Conservation (phyloP, 1,140 invertebrate genomes). For the Mercenaria mercenaria region DNA sequence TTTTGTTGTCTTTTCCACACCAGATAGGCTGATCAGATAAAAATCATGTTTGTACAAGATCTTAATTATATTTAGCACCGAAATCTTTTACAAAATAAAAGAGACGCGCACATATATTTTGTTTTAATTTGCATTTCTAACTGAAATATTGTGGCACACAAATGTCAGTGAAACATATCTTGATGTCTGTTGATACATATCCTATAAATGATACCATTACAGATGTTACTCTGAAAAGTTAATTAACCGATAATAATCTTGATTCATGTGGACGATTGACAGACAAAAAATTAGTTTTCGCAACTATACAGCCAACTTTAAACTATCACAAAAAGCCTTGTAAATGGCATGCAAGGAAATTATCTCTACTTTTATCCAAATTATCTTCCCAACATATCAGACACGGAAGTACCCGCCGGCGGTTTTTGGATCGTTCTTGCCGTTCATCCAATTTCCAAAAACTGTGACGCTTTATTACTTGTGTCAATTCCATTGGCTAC, state of each 20-base stretch:
- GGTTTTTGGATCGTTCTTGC: neutral
- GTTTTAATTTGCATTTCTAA: constrained; percentile 21
- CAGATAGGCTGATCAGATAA: neutral
- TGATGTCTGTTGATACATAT: too few species aligned
- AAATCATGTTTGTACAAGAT: constrained; percentile 39
- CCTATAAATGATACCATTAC: neutral
- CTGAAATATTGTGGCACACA: neutral
- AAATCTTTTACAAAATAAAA: neutral
- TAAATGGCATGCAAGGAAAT: constrained; percentile 18
- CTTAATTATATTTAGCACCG: constrained; percentile 3
- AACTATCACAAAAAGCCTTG: neutral
- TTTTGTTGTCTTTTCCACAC: neutral
- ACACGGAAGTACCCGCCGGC: neutral
- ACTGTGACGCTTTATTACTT: constrained; percentile 33
- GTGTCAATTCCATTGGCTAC: constrained; percentile 54
- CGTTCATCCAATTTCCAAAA: constrained; percentile 4
- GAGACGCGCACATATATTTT: neutral
- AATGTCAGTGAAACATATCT: neutral
- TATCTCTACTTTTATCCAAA: neutral
- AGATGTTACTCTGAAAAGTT: constrained; percentile 59
- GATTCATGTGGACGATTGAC: neutral
- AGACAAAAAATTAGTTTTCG: constrained; percentile 39
- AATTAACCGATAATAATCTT: constrained; percentile 58
- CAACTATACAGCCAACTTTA: neutral
- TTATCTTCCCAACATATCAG: constrained; percentile 3